Percentiles rank a stretch among this genome's conserved stretches.
phyloP scores from a whole-genome alignment of 2,797 vertebrate genomes.

The Trichosurus vulpecula region DNA sequence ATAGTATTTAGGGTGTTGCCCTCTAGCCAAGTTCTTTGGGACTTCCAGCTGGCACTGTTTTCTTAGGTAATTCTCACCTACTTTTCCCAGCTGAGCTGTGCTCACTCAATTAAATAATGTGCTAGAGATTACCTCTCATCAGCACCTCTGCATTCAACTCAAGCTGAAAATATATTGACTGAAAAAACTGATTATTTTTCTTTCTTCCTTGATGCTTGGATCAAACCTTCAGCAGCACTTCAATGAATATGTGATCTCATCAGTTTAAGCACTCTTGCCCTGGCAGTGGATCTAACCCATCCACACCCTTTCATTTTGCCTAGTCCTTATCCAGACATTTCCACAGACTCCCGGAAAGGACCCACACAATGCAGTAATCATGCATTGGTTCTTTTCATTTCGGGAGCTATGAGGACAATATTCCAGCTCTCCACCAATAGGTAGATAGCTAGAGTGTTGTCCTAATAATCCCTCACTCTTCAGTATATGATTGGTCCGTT shows the following conservation, averaged over 20 bases:
- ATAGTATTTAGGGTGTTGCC: background rate
- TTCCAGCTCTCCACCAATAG: background rate
- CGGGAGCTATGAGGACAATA: background rate
- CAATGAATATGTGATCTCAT: background rate
- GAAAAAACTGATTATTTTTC: constrained; percentile 28
- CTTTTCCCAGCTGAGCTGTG: constrained; percentile 32
- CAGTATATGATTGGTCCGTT: background rate
- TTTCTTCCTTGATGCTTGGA: background rate
- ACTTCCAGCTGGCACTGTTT: background rate
- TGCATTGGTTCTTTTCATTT: background rate
- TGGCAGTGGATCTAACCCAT: background rate
- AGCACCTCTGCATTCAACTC: constrained; percentile 7
- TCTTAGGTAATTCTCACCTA: background rate
- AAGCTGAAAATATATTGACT: constrained; percentile 45
- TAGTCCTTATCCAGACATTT: background rate
- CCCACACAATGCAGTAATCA: background rate
- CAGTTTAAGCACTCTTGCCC: background rate
- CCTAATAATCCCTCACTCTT: background rate
- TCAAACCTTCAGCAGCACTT: background rate
- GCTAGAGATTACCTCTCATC: background rate
- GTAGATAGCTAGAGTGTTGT: background rate
- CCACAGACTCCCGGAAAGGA: background rate
- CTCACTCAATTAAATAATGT: constrained; percentile 39
- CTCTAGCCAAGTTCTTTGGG: background rate
- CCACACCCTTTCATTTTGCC: background rate